These are phyloP conservation scores for Hedychridium roseum DNA, from an alignment of 2,888 invertebrate genomes.

Conservation along the genomic window DNA sequence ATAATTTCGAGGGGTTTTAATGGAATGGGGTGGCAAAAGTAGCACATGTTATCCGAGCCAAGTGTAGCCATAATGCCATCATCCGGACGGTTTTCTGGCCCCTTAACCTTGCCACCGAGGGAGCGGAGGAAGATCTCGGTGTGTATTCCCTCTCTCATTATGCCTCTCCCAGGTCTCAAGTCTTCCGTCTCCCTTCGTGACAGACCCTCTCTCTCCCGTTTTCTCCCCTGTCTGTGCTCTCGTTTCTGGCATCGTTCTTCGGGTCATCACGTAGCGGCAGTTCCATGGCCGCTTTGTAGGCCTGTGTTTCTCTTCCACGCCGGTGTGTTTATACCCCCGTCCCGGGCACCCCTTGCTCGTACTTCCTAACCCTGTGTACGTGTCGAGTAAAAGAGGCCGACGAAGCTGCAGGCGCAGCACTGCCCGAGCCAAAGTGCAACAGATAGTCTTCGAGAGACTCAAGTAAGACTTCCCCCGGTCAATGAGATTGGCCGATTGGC, in stretches of 20 bases:
- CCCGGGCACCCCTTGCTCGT: no score
- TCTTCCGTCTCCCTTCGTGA: not conserved
- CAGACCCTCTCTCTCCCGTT: not conserved
- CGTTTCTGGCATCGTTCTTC: not conserved
- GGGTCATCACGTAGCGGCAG: not conserved
- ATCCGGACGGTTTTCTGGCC: constrained; percentile 12
- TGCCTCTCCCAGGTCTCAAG: constrained; percentile 12
- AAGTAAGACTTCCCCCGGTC: no score
- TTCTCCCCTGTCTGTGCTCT: not conserved
- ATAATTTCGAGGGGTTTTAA: no score
- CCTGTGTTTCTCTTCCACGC: no score
- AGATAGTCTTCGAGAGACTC: no score
- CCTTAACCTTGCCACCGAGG: constrained; percentile 12
- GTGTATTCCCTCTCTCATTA: constrained; percentile 11
- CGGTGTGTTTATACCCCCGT: no score
- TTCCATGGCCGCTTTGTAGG: no score
- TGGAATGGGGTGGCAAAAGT: constrained; percentile 9
- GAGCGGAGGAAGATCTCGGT: constrained; percentile 4
- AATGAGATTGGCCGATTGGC: no score
- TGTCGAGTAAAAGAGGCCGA: no score
- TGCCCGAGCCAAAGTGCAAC: no score
- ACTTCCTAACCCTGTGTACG: no score
- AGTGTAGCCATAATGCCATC: constrained; percentile 26
- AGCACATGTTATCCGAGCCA: constrained; percentile 24
- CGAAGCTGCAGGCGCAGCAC: no score